Conservation (phyloP, 2,797 vertebrate genomes). For the Chaetodon trifasciatus region DNA sequence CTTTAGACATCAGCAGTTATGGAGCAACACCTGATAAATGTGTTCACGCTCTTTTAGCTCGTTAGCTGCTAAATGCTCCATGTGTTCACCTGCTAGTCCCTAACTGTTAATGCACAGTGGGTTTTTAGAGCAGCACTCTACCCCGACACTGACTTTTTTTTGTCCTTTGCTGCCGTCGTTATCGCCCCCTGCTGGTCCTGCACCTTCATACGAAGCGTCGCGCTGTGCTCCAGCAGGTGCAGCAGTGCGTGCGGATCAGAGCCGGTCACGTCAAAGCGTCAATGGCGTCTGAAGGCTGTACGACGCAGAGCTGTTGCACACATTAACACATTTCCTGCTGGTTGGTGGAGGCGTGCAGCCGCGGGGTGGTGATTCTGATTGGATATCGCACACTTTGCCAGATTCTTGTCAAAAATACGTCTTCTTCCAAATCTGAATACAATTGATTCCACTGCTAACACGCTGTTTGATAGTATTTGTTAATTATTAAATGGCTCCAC, state of each 20-base stretch:
- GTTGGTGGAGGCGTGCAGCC: no score
- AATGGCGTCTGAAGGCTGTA: conserved; percentile 2
- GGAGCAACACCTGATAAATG: neutral
- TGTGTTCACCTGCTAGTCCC: neutral
- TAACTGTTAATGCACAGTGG: neutral
- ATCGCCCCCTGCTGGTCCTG: no score
- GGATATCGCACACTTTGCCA: neutral
- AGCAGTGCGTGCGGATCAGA: neutral
- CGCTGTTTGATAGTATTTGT: no score
- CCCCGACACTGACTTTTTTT: no score
- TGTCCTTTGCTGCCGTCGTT: no score
- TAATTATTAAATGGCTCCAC: no score
- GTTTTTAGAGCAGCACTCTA: neutral
- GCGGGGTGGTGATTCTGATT: no score
- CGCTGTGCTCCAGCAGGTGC: no score
- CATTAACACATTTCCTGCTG: neutral
- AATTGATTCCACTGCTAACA: neutral
- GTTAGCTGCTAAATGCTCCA: neutral
- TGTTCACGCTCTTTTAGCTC: neutral
- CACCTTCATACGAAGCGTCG: no score
- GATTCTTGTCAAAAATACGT: neutral
- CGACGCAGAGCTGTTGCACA: neutral
- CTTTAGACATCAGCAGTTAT: neutral
- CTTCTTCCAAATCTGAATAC: neutral
- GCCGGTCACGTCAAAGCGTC: conserved; percentile 19